Evolutionary conservation across 2,113 vertebrate species (phyloP), one percentile per base, ranked within the genome.

Genomic region (Toxotes chatareus): DNA sequence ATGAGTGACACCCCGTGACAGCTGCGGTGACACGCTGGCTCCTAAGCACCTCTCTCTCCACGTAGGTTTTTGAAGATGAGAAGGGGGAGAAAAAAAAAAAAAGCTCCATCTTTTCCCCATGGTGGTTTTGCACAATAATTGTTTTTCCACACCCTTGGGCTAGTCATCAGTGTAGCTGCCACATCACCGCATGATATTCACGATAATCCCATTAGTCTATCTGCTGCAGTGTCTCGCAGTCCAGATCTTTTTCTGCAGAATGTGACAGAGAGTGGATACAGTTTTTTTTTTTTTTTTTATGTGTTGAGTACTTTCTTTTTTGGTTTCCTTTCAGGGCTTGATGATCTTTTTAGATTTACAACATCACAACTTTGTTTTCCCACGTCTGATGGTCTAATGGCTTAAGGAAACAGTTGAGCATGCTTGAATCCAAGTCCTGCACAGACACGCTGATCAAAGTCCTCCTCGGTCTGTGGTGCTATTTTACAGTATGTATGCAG

Each of bases 101-200:
- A 84, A 73, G 57, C 75, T 72, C 53, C 51, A 32, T 63, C 77
- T 85, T 75, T 81, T 86, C 81, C 88, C 84, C 67, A 46, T n/a
- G 76, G 85, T 89, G 84, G 67, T 86, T 86, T 89, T 86, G 76
- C 91, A 91, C 84, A 88, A 79, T 90, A 83, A 91, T 90, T 90
- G 91, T 92, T 90, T 92, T 91, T 90, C 86, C 84, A 80, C 80
- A 88, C 80, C 93, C 82, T 83, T 76, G 83, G 86, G 91, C 90
- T 49, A 91, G 86, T 92, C 89, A 92, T 93, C 91, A 91, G 87
- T 66, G 80, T 78, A 77, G 76, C 82, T 76, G 88, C 88, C 76
- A 86, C 86, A 86, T 89, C 83, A 36, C 85, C 74, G 69, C 89
- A 87, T 84, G 83, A 92, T 79, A 85, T 89, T 91, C 83, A 72